Evolutionary conservation across 1,140 invertebrate species (phyloP), one percentile per base, ranked within the genome.

Genomic region (Diabrotica undecimpunctata): DNA sequence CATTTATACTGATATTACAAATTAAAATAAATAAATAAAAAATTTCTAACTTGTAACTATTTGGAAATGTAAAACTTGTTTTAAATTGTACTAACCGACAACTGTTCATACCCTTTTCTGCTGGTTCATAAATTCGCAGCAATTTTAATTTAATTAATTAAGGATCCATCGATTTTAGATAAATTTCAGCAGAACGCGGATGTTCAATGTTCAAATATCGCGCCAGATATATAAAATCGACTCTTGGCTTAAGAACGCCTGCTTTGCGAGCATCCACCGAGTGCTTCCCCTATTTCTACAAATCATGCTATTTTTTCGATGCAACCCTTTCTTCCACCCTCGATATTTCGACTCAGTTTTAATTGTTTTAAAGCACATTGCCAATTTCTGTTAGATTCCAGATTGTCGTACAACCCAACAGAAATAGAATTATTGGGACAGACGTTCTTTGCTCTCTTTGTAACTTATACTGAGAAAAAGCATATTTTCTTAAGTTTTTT

Each of bases 331-430:
- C 65, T 60, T 64, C 41, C 41, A 46, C 41, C 41, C 41, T 46
- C 41, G 8, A 46, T 46, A 46, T 46, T 25, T 46, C 41, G 41
- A 46, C 8, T 64, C 58, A 70, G 71, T 72, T 72, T 72, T 72
- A 72, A 72, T 72, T 72, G 71, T 72, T 72, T 72, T 72, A 72
- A 72, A 72, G 69, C 71, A 72, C 71, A 72, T 72, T 72, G 71
- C 71, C 71, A 72, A 72, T 72, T 72, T 72, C 71, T 70, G 64
- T 62, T 62, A 62, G 61, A 62, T 38, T 62, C 61, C 53, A 54
- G 25, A 62, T 62, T 54, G 52, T 62, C 61, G 51, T 25, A 13
- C 25, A 54, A 39, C 35, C 8, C 8, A 46, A 46, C 41, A n/a
- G 41, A 46, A 46, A 46, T 46, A 46, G n/a, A 46, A 46, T 46